Conservation (phyloP, 2,888 invertebrate genomes). For the Cremastobaeus sp. region DNA sequence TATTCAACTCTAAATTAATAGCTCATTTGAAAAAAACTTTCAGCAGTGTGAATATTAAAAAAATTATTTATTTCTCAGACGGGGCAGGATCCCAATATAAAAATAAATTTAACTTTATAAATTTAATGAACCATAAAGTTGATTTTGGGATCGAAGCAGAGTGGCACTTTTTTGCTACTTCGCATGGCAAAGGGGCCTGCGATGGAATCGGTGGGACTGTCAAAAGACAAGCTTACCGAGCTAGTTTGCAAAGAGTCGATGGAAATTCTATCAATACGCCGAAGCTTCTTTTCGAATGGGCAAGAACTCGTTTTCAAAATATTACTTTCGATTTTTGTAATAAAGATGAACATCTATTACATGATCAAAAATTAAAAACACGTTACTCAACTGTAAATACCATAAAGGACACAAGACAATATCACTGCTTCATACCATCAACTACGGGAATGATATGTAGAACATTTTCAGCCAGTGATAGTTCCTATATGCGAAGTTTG, state of each 20-base stretch:
- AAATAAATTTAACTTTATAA: constrained; percentile 10
- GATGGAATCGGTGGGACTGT: constrained; percentile 13
- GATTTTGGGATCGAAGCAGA: constrained; percentile 2
- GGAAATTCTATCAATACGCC: not conserved
- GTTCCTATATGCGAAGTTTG: not conserved
- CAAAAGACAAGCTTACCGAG: constrained; percentile 4
- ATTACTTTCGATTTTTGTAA: no score
- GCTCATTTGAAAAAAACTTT: constrained; percentile 17
- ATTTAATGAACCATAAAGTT: constrained; percentile 5
- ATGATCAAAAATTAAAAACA: not conserved
- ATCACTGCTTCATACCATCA: not conserved
- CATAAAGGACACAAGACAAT: not conserved
- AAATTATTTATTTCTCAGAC: constrained; percentile 20
- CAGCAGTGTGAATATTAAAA: not conserved
- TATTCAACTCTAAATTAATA: constrained; percentile 37
- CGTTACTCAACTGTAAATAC: not conserved
- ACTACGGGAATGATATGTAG: not conserved
- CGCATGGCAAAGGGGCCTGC: constrained; percentile 18
- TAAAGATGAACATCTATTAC: no score
- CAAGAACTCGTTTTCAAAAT: no score
- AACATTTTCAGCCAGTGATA: not conserved
- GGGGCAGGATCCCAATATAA: constrained; percentile 13
- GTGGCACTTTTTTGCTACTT: constrained; percentile 19
- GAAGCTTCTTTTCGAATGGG: no score
- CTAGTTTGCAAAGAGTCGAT: not conserved